phyloP scores from a whole-genome alignment of 1,140 invertebrate species.

The Drosophila elegans region DNA sequence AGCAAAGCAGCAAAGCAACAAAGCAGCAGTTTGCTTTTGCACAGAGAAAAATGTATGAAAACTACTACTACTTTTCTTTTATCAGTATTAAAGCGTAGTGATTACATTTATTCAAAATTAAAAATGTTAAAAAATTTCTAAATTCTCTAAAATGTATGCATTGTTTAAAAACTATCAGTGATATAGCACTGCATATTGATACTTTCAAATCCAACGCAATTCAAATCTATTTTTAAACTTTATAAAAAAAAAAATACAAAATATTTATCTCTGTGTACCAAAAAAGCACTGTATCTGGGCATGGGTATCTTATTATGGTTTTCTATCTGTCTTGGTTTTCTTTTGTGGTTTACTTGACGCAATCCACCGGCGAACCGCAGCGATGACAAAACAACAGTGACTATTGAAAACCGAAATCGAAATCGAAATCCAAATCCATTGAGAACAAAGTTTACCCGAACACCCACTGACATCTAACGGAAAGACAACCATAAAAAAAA shows the following conservation, averaged over 20 bases:
- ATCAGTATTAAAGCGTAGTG: too few species aligned
- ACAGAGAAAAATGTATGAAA: not conserved
- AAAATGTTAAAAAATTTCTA: too few species aligned
- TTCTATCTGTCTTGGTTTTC: conserved; percentile 22
- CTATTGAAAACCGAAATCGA: conserved; percentile 16
- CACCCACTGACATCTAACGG: conserved; percentile 41
- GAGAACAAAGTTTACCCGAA: conserved; percentile 38
- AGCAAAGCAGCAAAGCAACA: not conserved
- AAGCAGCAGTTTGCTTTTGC: not conserved
- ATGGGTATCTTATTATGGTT: conserved; percentile 35
- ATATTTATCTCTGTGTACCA: conserved; percentile 3
- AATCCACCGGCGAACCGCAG: conserved; percentile 58
- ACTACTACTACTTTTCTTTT: too few species aligned
- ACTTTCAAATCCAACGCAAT: too few species aligned
- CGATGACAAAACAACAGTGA: conserved; percentile 58
- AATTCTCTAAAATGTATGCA: too few species aligned
- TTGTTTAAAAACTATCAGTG: too few species aligned
- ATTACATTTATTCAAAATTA: too few species aligned
- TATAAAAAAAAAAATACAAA: too few species aligned
- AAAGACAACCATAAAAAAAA: conserved; percentile 19
- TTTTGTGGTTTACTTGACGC: conserved; percentile 66
- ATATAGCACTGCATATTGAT: too few species aligned
- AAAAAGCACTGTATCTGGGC: conserved; percentile 16
- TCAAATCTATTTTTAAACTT: too few species aligned
- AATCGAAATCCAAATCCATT: conserved; percentile 37